A percentile compares a stretch with the other conserved stretches of the same genome.
These are phyloP conservation scores for Ctenosaura bakeri DNA, from an alignment of 2,797 vertebrate genomes.

Conservation along the genomic window DNA sequence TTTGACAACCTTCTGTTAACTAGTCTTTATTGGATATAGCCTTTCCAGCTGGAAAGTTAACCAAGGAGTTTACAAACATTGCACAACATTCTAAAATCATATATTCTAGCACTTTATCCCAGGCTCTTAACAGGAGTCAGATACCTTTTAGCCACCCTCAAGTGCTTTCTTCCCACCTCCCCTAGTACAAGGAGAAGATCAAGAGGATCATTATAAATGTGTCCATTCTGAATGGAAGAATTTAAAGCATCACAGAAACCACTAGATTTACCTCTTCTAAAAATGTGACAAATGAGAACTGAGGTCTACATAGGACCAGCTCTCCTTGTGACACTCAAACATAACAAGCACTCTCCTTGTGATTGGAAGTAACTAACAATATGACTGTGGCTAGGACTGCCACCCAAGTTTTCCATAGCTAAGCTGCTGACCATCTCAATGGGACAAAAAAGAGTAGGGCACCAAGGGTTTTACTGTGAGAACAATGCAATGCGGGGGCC, in stretches of 20 bases:
- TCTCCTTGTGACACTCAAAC: not conserved
- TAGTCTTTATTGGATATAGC: conserved; percentile 26
- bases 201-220: not conserved
- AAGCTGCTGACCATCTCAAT: not conserved
- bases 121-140: conserved; percentile 26
- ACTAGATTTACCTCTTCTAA: conserved; percentile 7
- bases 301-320: not conserved
- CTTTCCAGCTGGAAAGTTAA: conserved; percentile 61
- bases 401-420: not conserved
- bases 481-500: not conserved
- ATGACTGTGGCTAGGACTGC: not conserved
- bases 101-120: conserved; percentile 55
- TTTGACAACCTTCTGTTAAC: conserved; percentile 53
- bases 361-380: not conserved
- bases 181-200: not conserved
- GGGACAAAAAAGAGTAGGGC: not conserved
- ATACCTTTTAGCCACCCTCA: not conserved
- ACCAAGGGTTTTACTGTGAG: not conserved
- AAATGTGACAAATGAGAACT: not conserved
- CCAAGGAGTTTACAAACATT: conserved; percentile 47
- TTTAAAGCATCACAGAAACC: not conserved
- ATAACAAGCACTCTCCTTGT: not conserved
- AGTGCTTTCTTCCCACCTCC: no score
- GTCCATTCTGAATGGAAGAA: not conserved
- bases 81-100: conserved; percentile 58